phyloP scores from a whole-genome alignment of 1,140 invertebrate species.

The Linepithema humile region DNA sequence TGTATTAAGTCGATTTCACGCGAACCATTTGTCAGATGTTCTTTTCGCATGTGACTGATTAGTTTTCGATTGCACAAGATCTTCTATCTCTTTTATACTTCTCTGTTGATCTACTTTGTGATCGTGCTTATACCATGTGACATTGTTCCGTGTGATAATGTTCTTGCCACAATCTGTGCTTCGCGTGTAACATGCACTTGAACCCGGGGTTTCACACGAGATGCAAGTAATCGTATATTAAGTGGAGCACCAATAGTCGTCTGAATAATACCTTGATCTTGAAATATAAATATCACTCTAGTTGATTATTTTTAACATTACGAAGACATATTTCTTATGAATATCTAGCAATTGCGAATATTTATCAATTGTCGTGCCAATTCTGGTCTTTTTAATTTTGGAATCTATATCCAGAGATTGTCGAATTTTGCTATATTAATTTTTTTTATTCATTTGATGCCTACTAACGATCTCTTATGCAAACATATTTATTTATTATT shows the following conservation, averaged over 20 bases:
- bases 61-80: background rate
- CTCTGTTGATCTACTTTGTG: background rate
- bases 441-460: background rate
- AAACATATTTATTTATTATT: background rate
- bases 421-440: background rate
- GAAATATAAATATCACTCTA: background rate
- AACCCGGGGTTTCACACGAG: background rate
- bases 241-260: background rate
- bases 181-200: background rate
- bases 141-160: background rate
- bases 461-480: background rate
- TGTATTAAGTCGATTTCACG: background rate
- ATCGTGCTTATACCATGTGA: background rate
- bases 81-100: background rate
- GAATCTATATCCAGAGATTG: background rate
- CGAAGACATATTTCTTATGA: background rate
- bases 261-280: background rate
- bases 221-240: background rate
- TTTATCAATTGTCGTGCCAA: background rate
- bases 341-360: background rate
- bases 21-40: background rate
- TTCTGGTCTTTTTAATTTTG: background rate
- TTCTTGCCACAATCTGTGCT: background rate
- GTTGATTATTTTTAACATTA: background rate
- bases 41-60: background rate